Evolutionary conservation across 2,888 invertebrate genomes (phyloP).

Genomic region (Scaptomyza tumidula): DNA sequence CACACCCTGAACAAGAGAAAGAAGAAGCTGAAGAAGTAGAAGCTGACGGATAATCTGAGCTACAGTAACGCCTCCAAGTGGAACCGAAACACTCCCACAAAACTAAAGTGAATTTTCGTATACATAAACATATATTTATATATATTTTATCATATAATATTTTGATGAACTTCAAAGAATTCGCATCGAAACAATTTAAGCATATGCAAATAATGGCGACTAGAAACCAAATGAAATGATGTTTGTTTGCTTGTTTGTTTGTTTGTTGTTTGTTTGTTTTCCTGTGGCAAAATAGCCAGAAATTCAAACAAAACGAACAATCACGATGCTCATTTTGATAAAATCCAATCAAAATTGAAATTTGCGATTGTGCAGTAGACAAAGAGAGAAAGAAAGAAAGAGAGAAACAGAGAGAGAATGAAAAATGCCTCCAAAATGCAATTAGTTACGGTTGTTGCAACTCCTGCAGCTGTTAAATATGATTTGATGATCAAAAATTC

Average conservation of each 20-base stretch:
- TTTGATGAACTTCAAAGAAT: neutral
- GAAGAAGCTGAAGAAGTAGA: conserved; percentile 8
- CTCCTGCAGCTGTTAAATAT: conserved; percentile 20
- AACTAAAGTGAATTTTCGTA: neutral
- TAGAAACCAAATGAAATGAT: neutral
- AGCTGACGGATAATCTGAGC: conserved; percentile 23
- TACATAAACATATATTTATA: no score
- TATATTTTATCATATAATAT: no score
- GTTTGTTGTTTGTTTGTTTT: neutral
- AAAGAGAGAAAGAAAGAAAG: conserved; percentile 21
- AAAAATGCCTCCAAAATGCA: conserved; percentile 19
- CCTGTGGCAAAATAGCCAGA: neutral
- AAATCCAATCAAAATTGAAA: conserved; percentile 50
- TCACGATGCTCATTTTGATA: conserved; percentile 20
- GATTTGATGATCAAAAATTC: conserved; percentile 37
- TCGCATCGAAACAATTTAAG: neutral
- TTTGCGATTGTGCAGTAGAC: conserved; percentile 36
- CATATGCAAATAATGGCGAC: neutral
- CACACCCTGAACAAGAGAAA: conserved; percentile 28
- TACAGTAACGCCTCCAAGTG: conserved; percentile 26
- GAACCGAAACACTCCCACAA: conserved; percentile 25
- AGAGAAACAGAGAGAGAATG: neutral
- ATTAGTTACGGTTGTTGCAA: conserved; percentile 33
- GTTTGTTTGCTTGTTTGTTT: neutral
- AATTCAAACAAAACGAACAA: neutral